These are phyloP conservation scores for Trigoniulus corallinus DNA, from an alignment of 1,140 invertebrate genomes.

Conservation along the genomic window DNA sequence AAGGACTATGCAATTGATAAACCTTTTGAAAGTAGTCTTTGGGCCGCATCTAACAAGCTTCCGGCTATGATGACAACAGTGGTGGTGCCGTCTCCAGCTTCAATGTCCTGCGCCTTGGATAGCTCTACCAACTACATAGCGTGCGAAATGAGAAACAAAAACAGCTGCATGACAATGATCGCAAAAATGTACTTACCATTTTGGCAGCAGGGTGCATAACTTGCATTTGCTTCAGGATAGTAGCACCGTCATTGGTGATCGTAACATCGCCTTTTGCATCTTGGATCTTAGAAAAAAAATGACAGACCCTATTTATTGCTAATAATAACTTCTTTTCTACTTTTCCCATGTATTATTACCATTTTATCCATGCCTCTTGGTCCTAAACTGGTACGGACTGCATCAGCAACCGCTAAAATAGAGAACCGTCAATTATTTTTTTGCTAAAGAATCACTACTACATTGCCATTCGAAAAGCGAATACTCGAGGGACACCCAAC, in stretches of 20 bases:
- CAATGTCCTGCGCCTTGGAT: slow-evolving; percentile 95
- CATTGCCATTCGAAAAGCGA: too few relatives aligned
- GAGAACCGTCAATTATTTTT: not conserved
- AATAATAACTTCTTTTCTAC: slow-evolving; percentile 2
- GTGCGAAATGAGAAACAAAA: too few relatives aligned
- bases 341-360: slow-evolving; percentile 35
- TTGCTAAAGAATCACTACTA: too few relatives aligned
- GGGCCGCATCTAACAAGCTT: slow-evolving; percentile 80
- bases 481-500: too few relatives aligned
- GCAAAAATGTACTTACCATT: slow-evolving; percentile 49
- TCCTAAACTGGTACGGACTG: slow-evolving; percentile 93
- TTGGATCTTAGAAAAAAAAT: slow-evolving; percentile 59
- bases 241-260: slow-evolving; percentile 99
- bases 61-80: slow-evolving; percentile 89
- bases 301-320: slow-evolving; percentile 6
- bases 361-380: slow-evolving; percentile 99
- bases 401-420: slow-evolving; percentile 89
- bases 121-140: slow-evolving; percentile 76
- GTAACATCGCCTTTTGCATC: slow-evolving; percentile 93
- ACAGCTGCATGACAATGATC: slow-evolving; percentile 2
- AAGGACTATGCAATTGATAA: slow-evolving; percentile 7
- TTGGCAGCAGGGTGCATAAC: slow-evolving; percentile 97
- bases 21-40: slow-evolving; percentile 77
- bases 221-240: slow-evolving; percentile 98
- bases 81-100: slow-evolving; percentile 95